Percentiles rank a stretch among this genome's conserved stretches.
Evolutionary conservation across 1,140 invertebrate genomes (phyloP).

Genomic region (Neodiprion fabricii): DNA sequence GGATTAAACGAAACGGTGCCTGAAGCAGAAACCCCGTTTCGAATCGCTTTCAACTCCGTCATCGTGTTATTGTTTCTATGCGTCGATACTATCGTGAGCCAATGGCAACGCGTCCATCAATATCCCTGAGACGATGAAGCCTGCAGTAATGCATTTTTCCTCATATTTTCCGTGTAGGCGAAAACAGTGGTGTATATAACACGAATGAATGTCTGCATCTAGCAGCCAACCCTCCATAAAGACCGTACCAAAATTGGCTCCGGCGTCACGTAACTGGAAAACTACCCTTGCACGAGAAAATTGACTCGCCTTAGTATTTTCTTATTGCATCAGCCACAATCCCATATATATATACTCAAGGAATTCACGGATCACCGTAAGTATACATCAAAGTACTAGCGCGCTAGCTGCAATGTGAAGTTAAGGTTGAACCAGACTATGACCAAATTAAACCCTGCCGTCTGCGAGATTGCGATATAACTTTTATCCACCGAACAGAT

Average conservation of each 20-base stretch:
- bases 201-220: background rate
- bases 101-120: too few relatives aligned
- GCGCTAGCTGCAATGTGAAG: background rate
- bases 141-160: background rate
- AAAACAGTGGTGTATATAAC: background rate
- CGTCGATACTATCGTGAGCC: too few relatives aligned
- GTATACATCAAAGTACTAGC: background rate
- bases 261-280: slow-evolving; percentile 4
- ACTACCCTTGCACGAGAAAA: background rate
- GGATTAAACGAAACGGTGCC: too few relatives aligned
- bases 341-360: background rate
- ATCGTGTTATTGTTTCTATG: too few relatives aligned
- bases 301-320: background rate
- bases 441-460: background rate
- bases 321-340: background rate
- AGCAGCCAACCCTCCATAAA: background rate
- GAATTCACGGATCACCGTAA: background rate
- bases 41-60: too few relatives aligned
- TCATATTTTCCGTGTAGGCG: background rate
- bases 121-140: too few relatives aligned
- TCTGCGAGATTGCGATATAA: background rate
- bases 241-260: background rate
- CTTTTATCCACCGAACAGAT: background rate
- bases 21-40: too few relatives aligned
- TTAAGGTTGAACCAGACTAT: background rate